Percentiles rank a stretch among this genome's conserved stretches.
These are phyloP conservation scores for Diuraphis noxia DNA, from an alignment of 1,140 invertebrate genomes.

Conservation along the genomic window DNA sequence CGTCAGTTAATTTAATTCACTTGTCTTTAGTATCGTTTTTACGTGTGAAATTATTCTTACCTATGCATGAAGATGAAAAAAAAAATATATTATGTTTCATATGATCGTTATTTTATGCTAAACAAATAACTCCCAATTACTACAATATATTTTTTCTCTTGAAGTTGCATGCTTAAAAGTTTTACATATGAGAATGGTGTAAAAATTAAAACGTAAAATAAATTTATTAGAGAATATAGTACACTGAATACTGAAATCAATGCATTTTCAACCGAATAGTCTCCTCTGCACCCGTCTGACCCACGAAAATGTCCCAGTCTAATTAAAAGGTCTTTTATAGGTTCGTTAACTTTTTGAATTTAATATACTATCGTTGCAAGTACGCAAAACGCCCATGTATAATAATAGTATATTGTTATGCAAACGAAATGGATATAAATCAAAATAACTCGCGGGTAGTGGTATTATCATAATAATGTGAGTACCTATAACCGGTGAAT, in stretches of 20 bases:
- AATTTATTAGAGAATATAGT: neutral
- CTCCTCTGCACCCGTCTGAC: neutral
- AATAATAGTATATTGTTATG: slow-evolving; percentile 4
- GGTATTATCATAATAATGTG: neutral
- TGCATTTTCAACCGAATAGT: neutral
- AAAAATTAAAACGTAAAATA: neutral
- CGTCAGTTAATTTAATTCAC: neutral
- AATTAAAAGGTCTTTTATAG: neutral
- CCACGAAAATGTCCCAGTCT: neutral
- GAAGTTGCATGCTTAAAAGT: too few species aligned
- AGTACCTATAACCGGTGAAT: neutral
- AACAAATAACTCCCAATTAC: too few species aligned
- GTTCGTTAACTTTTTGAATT: neutral
- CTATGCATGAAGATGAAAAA: too few species aligned
- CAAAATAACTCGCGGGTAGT: neutral
- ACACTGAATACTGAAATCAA: neutral
- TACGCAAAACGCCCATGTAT: neutral
- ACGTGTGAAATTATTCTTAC: neutral
- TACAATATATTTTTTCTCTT: too few species aligned
- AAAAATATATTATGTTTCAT: neutral
- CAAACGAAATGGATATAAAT: neutral
- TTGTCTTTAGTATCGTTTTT: neutral
- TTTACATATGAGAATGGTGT: neutral
- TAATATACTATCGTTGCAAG: neutral
- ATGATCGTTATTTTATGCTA: neutral